Evolutionary conservation across 2,113 vertebrate genomes (phyloP).

Genomic region (Eclectus roratus): DNA sequence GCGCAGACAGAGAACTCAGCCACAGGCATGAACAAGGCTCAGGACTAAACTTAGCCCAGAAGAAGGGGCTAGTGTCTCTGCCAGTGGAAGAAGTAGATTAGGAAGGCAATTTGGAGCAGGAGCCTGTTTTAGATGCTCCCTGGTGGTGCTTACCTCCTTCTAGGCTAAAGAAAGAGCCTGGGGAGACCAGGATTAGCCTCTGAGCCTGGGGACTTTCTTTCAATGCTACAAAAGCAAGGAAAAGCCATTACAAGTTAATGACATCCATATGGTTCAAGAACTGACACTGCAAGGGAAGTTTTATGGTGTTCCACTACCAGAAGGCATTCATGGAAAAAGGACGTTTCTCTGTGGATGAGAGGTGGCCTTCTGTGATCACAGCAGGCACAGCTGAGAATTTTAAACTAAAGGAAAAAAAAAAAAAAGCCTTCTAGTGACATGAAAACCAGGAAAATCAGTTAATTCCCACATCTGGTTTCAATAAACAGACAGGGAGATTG

Average conservation of each 20-base stretch:
- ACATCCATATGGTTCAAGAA: constrained; percentile 2
- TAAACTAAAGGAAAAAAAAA: background rate
- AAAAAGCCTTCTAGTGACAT: background rate
- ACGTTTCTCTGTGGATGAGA: background rate
- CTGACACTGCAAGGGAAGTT: background rate
- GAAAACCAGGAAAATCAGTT: constrained; percentile 1
- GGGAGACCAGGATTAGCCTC: background rate
- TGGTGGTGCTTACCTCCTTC: background rate
- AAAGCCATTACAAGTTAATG: constrained; percentile 28
- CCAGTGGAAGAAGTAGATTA: background rate
- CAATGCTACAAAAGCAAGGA: background rate
- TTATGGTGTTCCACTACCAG: background rate
- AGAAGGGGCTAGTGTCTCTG: background rate
- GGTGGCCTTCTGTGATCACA: background rate
- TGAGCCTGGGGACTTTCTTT: background rate
- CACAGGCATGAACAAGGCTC: background rate
- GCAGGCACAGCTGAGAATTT: background rate
- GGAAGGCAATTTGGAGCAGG: background rate
- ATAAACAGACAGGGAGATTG: background rate
- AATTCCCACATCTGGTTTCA: constrained; percentile 8
- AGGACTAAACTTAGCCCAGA: background rate
- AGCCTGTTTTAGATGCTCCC: background rate
- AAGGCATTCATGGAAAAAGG: background rate
- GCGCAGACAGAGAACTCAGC: background rate
- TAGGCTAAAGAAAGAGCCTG: background rate